These are phyloP conservation scores for Hypanus sabinus DNA, from an alignment of 2,113 vertebrate genomes.

Conservation along the genomic window DNA sequence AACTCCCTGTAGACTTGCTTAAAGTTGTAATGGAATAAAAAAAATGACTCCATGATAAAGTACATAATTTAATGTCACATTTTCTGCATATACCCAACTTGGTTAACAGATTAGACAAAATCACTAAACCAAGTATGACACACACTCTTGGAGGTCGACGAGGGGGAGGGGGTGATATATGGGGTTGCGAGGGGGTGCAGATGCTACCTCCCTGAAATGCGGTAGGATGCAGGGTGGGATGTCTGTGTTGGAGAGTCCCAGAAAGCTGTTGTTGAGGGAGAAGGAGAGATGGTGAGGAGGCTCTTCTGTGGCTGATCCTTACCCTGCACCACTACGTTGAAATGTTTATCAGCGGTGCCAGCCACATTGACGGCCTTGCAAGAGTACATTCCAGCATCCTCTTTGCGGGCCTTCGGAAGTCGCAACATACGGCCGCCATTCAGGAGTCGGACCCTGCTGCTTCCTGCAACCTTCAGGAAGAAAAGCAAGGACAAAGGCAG, in stretches of 20 bases:
- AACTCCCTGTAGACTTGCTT: no score
- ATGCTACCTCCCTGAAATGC: no score
- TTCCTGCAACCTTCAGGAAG: constrained; percentile 53
- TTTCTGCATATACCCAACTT: no score
- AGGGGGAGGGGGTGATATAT: no score
- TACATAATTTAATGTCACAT: no score
- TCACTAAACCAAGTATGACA: no score
- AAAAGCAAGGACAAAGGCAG: not conserved
- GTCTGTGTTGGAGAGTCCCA: not conserved
- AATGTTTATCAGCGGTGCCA: constrained; percentile 56
- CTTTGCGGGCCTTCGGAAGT: constrained; percentile 60
- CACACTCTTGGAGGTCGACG: no score
- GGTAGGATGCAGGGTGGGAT: no score
- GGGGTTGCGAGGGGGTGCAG: no score
- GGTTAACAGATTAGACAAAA: no score
- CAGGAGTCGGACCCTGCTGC: constrained; percentile 53
- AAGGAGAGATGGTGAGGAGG: not conserved
- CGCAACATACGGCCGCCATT: constrained; percentile 59
- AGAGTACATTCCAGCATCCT: constrained; percentile 63
- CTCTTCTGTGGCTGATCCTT: constrained; percentile 39
- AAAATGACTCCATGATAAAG: no score
- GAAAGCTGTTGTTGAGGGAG: not conserved
- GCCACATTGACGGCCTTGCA: constrained; percentile 67
- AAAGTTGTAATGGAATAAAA: no score
- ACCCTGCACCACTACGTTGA: constrained; percentile 68